Evolutionary conservation across 2,113 vertebrate species (phyloP), one percentile per base, ranked within the genome.

Genomic region (Poeciliopsis prolifica): DNA sequence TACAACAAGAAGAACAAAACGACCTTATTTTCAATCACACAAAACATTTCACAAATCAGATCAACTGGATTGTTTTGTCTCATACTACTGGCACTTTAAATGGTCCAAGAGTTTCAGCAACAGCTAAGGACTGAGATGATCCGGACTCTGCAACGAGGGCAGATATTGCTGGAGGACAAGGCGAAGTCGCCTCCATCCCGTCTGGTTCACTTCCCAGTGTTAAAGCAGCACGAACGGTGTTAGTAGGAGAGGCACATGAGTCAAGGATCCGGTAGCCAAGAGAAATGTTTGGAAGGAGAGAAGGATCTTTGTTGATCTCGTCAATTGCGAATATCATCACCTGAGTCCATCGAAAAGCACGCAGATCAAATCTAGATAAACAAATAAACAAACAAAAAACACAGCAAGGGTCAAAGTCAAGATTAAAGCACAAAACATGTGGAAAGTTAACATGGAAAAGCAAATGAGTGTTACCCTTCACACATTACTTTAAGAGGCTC

Each of bases 201-300:
- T 80, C 68, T 66, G 65, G 48, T 75, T 80, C 67, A 54, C 89
- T 91, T 26, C 90, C 79, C 35, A 95, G 63, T 6, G 91, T 91
- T 3, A 95, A 58, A 11, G 92, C 88, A 60, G 94, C 92, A 61
- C 91, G 89, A 54, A 95, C 70, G 17, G 93, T 81, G 33, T 91
- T 93, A 30, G 92, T 91, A 1, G 94, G 93, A 68, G 93, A 94
- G 35, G 94, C 85, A 65, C 94, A 95, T 9, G 95, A 95, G 60
- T 95, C 88, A 48, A 92, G 82, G 15, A 95, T 94, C 68, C 80
- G 90, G 63, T 95, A 95, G 2, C 95, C 95, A 28, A 95, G 87
- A 13, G 91, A 87, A 61, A 94, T 70, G 42, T 95, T 93, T 65
- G 94, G 93, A 61, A 95, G 90, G 24, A 95, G 78, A 54, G 22